Conservation (phyloP, 2,113 vertebrate genomes). For the Muntiacus muntjak region DNA sequence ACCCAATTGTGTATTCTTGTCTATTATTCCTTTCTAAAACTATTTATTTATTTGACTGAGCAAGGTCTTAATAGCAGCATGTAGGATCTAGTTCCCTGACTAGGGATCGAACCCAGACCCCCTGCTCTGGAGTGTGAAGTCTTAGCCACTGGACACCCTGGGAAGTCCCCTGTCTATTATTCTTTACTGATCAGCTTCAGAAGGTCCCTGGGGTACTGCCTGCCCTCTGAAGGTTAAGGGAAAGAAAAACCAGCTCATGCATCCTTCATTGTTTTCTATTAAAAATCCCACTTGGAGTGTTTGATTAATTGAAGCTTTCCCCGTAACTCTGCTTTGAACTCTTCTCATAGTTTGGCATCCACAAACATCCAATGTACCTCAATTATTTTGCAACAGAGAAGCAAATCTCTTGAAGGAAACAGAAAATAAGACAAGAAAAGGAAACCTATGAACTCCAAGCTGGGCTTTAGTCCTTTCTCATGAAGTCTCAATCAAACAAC, state of each 20-base stretch:
- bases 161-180: not conserved
- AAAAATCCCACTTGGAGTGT: not conserved
- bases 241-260: not conserved
- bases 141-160: not conserved
- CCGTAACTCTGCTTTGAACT: not conserved
- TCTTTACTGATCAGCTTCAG: not conserved
- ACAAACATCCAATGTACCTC: not conserved
- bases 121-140: not conserved
- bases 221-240: no score
- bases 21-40: not conserved
- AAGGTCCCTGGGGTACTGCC: not conserved
- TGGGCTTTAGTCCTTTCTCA: not conserved
- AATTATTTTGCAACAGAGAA: not conserved
- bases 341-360: not conserved
- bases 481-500: not conserved
- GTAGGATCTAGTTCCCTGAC: not conserved
- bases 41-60: not conserved
- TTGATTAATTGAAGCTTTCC: not conserved
- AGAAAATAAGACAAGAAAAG: not conserved
- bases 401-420: not conserved
- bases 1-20: not conserved
- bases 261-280: not conserved
- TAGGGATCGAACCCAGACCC: fast-evolving
- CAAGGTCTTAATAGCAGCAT: not conserved
- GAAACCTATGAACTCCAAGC: fast-evolving